Conservation (phyloP, 2,888 invertebrate species). For the Rhagonycha lutea region DNA sequence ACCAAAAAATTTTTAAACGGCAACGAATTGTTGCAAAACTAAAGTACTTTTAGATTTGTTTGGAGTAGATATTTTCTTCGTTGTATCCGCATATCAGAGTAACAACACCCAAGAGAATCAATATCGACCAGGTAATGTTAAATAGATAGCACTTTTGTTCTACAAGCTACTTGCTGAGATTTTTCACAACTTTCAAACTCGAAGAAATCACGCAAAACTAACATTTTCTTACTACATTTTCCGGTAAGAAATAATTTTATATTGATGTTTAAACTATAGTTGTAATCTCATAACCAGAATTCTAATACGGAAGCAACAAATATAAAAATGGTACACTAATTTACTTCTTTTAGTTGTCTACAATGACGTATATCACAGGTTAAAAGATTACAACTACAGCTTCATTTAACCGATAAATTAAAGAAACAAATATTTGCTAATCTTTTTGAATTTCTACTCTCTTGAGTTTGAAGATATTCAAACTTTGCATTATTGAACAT, state of each 20-base stretch:
- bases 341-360: too few relatives aligned
- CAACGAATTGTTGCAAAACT: slow-evolving; percentile 3
- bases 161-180: not conserved
- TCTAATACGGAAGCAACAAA: too few relatives aligned
- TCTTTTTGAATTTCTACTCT: too few relatives aligned
- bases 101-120: slow-evolving; percentile 31
- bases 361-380: too few relatives aligned
- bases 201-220: slow-evolving; percentile 8
- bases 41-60: slow-evolving; percentile 11
- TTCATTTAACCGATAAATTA: too few relatives aligned
- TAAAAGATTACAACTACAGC: too few relatives aligned
- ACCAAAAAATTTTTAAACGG: not conserved
- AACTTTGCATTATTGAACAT: not conserved
- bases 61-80: slow-evolving; percentile 25
- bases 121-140: slow-evolving; percentile 32
- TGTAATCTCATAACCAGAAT: too few relatives aligned
- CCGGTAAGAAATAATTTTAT: not conserved
- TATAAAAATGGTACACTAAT: too few relatives aligned
- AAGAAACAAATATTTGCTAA: too few relatives aligned
- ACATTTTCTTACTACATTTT: not conserved
- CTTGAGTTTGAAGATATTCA: not conserved
- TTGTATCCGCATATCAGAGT: slow-evolving; percentile 28
- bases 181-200: slow-evolving; percentile 8
- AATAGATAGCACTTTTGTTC: slow-evolving; percentile 31
- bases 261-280: too few relatives aligned